phyloP scores from a whole-genome alignment of 2,797 vertebrate species.

The Rhodeus uyekii region DNA sequence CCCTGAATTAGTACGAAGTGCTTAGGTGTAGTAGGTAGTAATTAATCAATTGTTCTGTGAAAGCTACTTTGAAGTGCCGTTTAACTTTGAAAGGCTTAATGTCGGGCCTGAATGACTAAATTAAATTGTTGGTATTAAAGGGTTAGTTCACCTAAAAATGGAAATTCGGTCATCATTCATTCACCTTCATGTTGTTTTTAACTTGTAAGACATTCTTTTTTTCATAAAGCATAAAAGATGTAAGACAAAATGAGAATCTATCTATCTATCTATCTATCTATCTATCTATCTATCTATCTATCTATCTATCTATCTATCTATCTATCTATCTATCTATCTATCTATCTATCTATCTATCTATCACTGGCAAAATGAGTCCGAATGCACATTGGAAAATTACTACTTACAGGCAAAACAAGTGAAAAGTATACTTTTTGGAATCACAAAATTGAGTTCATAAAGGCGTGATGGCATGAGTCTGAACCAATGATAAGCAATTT shows the following conservation, averaged over 20 bases:
- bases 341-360: no score
- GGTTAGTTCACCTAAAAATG: background rate
- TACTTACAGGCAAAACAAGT: no score
- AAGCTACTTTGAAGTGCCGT: constrained; percentile 26
- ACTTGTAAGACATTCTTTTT: background rate
- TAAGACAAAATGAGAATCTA: background rate
- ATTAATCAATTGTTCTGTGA: constrained; percentile 38
- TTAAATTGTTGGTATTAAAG: background rate
- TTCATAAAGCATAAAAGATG: background rate
- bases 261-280: background rate
- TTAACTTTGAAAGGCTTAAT: constrained; percentile 20
- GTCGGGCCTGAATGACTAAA: background rate
- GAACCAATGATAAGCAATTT: no score
- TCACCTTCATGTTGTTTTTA: background rate
- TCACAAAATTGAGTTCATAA: no score
- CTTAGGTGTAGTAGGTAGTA: constrained; percentile 29
- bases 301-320: no score
- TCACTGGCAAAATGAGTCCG: no score
- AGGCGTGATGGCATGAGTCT: no score
- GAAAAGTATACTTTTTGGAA: no score
- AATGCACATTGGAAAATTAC: no score
- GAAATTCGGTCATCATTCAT: background rate
- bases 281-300: no score
- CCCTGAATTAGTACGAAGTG: constrained; percentile 24
- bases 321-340: no score